Conservation (phyloP, 2,888 invertebrate genomes). For the Synergus umbraculus region DNA sequence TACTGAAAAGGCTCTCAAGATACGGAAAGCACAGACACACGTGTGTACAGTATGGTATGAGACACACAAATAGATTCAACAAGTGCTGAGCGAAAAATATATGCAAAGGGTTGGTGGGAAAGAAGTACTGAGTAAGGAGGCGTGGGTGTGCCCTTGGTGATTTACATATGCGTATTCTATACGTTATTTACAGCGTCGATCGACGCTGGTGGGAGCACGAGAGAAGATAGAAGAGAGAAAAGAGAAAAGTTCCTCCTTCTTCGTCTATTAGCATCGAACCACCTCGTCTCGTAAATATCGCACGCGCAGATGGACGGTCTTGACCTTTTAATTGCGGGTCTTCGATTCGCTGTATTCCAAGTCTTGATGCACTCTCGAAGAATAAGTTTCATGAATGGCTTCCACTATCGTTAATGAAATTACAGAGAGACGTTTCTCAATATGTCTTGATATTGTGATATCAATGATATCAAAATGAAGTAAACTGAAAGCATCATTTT, state of each 20-base stretch:
- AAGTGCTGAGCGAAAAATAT: no score
- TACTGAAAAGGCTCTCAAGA: constrained; percentile 9
- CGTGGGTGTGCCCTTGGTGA: constrained; percentile 76
- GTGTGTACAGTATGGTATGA: no score
- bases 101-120: no score
- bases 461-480: no score
- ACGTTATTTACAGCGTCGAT: constrained; percentile 75
- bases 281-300: constrained; percentile 53
- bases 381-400: no score
- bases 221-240: neutral
- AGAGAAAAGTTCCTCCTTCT: constrained; percentile 41
- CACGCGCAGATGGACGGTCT: constrained; percentile 58
- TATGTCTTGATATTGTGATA: no score
- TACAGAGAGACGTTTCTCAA: no score
- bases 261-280: constrained; percentile 50
- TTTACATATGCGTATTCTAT: constrained; percentile 76
- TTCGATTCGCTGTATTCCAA: constrained; percentile 3
- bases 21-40: no score
- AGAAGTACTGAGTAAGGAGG: constrained; percentile 62
- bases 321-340: constrained; percentile 61
- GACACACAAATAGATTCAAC: no score
- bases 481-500: neutral
- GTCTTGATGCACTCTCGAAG: no score
- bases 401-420: no score
- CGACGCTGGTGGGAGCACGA: constrained; percentile 51